phyloP scores from a whole-genome alignment of 2,888 invertebrate genomes.

The Aromia moschata region DNA sequence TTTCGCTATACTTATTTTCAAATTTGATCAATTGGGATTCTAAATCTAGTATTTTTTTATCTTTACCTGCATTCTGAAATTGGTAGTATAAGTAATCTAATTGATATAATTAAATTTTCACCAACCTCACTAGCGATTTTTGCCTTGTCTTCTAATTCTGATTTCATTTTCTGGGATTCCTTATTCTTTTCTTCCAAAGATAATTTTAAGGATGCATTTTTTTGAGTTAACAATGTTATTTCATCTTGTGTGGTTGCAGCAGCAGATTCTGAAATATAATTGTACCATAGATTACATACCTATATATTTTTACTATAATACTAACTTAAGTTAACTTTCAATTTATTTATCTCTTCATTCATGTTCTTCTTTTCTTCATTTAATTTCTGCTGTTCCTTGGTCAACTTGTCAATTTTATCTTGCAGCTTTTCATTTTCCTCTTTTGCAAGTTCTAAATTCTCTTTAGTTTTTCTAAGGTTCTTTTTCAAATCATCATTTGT shows the following conservation, averaged over 20 bases:
- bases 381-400: constrained; percentile 63
- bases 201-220: constrained; percentile 72
- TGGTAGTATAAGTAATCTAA: constrained; percentile 14
- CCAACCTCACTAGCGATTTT: constrained; percentile 70
- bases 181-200: constrained; percentile 73
- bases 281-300: not conserved
- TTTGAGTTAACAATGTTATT: constrained; percentile 68
- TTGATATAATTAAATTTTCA: constrained; percentile 29
- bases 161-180: constrained; percentile 69
- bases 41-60: constrained; percentile 70
- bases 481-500: constrained; percentile 66
- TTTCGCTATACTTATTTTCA: constrained; percentile 72
- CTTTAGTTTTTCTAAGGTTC: constrained; percentile 62
- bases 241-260: constrained; percentile 67
- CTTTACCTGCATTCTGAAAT: constrained; percentile 70
- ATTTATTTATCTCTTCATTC: constrained; percentile 61
- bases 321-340: constrained; percentile 53
- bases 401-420: constrained; percentile 64
- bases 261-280: constrained; percentile 64
- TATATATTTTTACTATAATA: not conserved
- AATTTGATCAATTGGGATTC: constrained; percentile 74
- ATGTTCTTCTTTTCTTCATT: constrained; percentile 67
- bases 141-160: constrained; percentile 69
- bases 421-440: constrained; percentile 69
- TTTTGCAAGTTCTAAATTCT: constrained; percentile 66